phyloP scores from a whole-genome alignment of 2,797 vertebrate genomes.

The Morelia viridis region DNA sequence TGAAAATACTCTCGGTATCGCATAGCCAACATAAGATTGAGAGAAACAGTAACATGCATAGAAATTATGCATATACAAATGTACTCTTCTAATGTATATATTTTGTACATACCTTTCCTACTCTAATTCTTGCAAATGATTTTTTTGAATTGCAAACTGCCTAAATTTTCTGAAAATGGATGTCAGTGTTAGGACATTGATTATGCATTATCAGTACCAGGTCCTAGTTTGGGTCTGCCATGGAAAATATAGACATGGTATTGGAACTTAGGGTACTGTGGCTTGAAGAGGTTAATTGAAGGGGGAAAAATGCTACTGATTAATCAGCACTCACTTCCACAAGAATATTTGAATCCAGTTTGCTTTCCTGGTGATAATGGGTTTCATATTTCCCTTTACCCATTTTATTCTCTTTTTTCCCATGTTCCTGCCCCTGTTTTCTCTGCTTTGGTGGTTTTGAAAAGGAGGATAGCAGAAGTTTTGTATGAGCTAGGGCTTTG shows the following conservation, averaged over 20 bases:
- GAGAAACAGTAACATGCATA: background rate
- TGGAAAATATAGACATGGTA: no score
- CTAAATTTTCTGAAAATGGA: background rate
- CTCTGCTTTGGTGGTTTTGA: background rate
- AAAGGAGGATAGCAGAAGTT: background rate
- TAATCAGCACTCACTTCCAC: background rate
- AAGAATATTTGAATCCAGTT: background rate
- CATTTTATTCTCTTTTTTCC: background rate
- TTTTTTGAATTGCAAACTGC: background rate
- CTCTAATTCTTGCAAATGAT: background rate
- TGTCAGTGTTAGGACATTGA: background rate
- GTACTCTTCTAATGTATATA: background rate
- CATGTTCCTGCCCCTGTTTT: slow-evolving; percentile 1
- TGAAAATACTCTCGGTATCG: background rate
- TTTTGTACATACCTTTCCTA: background rate
- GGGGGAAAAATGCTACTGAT: background rate
- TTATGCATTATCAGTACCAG: background rate
- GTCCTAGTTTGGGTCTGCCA: background rate
- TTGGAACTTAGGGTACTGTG: background rate
- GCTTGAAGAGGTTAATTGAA: background rate
- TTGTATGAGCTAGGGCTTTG: background rate
- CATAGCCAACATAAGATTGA: background rate
- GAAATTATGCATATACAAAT: background rate
- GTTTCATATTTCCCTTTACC: background rate
- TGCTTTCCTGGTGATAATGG: background rate